A percentile compares a stretch with the other conserved stretches of the same genome.
These are phyloP conservation scores for Pycnonotus jocosus DNA, from an alignment of 2,113 vertebrate species.

Conservation along the genomic window DNA sequence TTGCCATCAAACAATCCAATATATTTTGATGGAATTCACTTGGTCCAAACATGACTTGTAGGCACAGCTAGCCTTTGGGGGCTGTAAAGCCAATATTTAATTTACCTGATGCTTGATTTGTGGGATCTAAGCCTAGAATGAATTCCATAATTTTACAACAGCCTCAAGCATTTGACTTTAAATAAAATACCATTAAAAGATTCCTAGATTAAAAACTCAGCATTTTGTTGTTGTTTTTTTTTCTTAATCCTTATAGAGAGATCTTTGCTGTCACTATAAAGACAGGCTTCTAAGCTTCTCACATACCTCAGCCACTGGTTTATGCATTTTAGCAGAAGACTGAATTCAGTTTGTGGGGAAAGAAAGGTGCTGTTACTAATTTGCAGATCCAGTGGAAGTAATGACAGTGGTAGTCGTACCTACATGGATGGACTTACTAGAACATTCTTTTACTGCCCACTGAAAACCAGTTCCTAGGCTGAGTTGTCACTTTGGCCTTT, in stretches of 20 bases:
- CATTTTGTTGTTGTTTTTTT: neutral
- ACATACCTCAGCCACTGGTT: neutral
- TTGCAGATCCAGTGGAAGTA: neutral
- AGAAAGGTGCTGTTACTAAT: neutral
- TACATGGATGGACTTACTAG: neutral
- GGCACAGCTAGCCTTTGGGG: neutral
- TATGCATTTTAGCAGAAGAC: neutral
- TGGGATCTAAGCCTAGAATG: neutral
- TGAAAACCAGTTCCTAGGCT: neutral
- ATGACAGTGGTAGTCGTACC: neutral
- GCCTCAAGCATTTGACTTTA: neutral
- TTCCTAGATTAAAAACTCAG: neutral
- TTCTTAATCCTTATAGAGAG: neutral
- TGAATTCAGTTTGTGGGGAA: neutral
- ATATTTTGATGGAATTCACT: neutral
- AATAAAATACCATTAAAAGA: neutral
- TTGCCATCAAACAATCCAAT: neutral
- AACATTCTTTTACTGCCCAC: neutral
- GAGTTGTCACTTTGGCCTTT: neutral
- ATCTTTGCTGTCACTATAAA: neutral
- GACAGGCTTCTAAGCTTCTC: neutral
- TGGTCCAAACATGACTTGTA: neutral
- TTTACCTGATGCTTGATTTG: neutral
- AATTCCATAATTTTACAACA: slow-evolving; percentile 1
- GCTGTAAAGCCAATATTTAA: neutral